Evolutionary conservation across 2,888 invertebrate genomes (phyloP), one percentile per base, ranked within the genome.

Genomic region (Mythimna albipuncta): DNA sequence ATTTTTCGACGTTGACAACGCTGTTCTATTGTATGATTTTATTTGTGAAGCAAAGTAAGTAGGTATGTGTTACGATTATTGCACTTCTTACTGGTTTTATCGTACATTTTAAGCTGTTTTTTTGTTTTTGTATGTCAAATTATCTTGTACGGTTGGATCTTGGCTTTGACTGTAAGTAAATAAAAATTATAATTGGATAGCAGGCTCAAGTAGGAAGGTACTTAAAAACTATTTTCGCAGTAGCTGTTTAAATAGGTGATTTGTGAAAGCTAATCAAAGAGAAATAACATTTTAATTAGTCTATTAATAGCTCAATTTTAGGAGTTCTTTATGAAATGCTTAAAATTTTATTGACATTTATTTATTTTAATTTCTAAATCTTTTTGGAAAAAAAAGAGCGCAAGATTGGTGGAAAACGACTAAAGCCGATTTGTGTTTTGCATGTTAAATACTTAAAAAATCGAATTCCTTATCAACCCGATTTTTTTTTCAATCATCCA

Each of bases 31-130:
- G 59, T 62, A 58, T 65, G 62, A 68, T 81, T 73, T 72, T 75
- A 47, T 81, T 77, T 70, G 71, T 66, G 64, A 61, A 81, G 47
- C 47, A 47, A 47, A 47, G 70, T 72, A 54, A 72, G 38, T 77
- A 64, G 55, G 68, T 71, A 72, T 72, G 72, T 79, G 77, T 75
- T 78, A 74, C 59, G 55, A 78, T 74, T 79, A 78, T 77, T 83
- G 65, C 59, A 62, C 47, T 69, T 73, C 55, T n/a, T 57, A 69
- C 75, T 74, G 62, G 59, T 65, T 74, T 69, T 83, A 72, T 69
- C 10, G 62, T 32, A 63, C 35, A 69, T 71, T 32, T 66, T 35
- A 80, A 72, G 50, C 55, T 10, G 50, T 68, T 77, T 69, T 77
- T 69, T 64, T 6, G 47, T 68, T 79, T 70, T 64, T 65, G 41